Evolutionary conservation across 2,888 invertebrate species (phyloP), one percentile per base, ranked within the genome.

Genomic region (Ochlodes sylvanus): DNA sequence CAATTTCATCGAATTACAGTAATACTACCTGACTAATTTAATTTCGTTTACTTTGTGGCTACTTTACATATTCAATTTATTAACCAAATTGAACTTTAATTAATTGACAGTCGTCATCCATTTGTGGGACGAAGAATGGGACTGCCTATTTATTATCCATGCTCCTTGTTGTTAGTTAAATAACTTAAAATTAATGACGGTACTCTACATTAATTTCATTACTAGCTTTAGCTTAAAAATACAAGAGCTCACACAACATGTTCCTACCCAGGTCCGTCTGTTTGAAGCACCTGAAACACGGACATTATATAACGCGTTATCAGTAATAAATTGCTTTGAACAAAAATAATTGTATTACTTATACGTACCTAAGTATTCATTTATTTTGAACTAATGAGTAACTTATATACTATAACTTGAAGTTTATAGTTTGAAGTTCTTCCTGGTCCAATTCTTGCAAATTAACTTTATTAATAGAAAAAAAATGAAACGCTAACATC

Each of bases 1-100:
- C 82, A 83, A 78, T 88, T 85, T 81, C 79, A 80, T 83, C 76
- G 81, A 76, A 84, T 87, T 84, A 85, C 79, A 75, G 77, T 81
- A 83, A 84, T 80, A 80, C 80, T 78, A 75, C 70, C 69, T 69
- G 65, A 76, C 73, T 85, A 83, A 89, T 89, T 90, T 77, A 85
- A 88, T 88, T 85, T 77, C 76, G 74, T 80, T 74, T 77, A 76
- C 72, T 77, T 74, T 76, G 81, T 79, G 80, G 84, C 83, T 76
- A 73, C 72, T 77, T 73, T 73, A 72, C 71, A 71, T 71, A 78
- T 79, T 79, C 82, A 83, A 84, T 87, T 85, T 78, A 85, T 83
- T 86, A 80, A 61, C 66, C 62, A 71, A 74, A 73, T 75, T 80
- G 77, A 75, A 72, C 74, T 71, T 78, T 81, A 84, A 85, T 87